These are phyloP conservation scores for Linnaemya tessellans DNA, from an alignment of 2,888 invertebrate species.

Conservation along the genomic window DNA sequence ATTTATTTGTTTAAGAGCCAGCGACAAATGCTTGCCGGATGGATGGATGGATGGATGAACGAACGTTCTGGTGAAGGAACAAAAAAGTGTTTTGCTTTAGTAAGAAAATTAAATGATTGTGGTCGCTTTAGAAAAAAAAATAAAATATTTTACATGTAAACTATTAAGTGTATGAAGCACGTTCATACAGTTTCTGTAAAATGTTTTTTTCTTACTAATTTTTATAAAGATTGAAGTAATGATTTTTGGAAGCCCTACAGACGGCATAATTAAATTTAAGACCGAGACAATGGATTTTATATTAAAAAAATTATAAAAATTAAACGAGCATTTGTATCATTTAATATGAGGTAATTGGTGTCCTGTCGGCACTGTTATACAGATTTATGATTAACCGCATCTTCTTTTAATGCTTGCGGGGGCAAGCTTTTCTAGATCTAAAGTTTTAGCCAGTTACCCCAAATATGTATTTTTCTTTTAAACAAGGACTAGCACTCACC, in stretches of 20 bases:
- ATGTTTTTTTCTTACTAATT: constrained; percentile 19
- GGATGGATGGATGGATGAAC: background rate
- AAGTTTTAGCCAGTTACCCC: no score
- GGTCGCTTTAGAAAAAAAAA: constrained; percentile 20
- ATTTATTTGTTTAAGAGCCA: background rate
- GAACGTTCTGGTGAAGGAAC: background rate
- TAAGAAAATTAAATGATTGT: constrained; percentile 38
- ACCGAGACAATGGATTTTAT: no score
- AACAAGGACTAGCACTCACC: no score
- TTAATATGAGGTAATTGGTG: no score
- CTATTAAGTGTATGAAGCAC: constrained; percentile 70
- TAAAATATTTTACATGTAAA: constrained; percentile 51
- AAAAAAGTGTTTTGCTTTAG: constrained; percentile 9
- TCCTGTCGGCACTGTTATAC: no score
- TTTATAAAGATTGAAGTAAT: constrained; percentile 11
- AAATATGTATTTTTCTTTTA: no score
- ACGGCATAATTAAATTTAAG: background rate
- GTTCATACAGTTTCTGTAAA: constrained; percentile 57
- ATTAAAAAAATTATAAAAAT: no score
- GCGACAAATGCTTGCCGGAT: constrained; percentile 15
- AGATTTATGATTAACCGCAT: no score
- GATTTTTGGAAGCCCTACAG: background rate
- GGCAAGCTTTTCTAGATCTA: no score
- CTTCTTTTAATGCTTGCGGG: no score
- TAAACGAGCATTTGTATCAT: no score